phyloP scores from a whole-genome alignment of 1,140 invertebrate species.

The Condylostylus longicornis region DNA sequence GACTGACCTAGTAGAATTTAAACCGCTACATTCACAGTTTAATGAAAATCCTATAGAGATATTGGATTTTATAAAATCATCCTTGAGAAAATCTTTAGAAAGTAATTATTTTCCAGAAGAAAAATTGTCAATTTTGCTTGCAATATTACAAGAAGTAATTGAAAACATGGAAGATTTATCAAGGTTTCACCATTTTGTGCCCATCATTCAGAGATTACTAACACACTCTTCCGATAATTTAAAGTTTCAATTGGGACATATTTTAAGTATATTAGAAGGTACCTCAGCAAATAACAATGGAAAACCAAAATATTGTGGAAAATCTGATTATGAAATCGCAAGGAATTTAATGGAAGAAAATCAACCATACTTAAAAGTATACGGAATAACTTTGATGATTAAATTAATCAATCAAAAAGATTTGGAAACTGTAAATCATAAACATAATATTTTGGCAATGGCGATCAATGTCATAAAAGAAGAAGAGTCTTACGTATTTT shows the following conservation, averaged over 20 bases:
- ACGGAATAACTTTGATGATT: slow-evolving; percentile 23
- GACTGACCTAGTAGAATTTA: slow-evolving; percentile 17
- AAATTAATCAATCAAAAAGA: slow-evolving; percentile 17
- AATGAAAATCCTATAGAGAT: slow-evolving; percentile 16
- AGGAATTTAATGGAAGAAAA: slow-evolving; percentile 16
- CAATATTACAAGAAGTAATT: slow-evolving; percentile 21
- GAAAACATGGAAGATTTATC: slow-evolving; percentile 9
- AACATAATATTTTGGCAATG: slow-evolving; percentile 21
- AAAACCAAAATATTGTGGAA: neutral
- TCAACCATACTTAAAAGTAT: slow-evolving; percentile 23
- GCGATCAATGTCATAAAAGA: slow-evolving; percentile 19
- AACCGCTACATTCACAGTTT: slow-evolving; percentile 18
- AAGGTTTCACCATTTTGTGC: slow-evolving; percentile 3
- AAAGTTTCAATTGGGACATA: slow-evolving; percentile 7
- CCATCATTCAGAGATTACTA: slow-evolving; percentile 5
- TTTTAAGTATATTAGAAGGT: slow-evolving; percentile 10
- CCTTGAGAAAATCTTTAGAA: neutral
- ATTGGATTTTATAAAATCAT: slow-evolving; percentile 11
- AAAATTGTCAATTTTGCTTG: slow-evolving; percentile 16
- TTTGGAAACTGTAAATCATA: slow-evolving; percentile 14
- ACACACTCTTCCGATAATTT: slow-evolving; percentile 6
- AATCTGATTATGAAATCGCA: slow-evolving; percentile 21
- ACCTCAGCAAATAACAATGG: neutral
- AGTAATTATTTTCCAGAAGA: slow-evolving; percentile 11
- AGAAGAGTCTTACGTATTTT: slow-evolving; percentile 26